phyloP scores from a whole-genome alignment of 2,888 invertebrate species.

The Metellina segmentata region DNA sequence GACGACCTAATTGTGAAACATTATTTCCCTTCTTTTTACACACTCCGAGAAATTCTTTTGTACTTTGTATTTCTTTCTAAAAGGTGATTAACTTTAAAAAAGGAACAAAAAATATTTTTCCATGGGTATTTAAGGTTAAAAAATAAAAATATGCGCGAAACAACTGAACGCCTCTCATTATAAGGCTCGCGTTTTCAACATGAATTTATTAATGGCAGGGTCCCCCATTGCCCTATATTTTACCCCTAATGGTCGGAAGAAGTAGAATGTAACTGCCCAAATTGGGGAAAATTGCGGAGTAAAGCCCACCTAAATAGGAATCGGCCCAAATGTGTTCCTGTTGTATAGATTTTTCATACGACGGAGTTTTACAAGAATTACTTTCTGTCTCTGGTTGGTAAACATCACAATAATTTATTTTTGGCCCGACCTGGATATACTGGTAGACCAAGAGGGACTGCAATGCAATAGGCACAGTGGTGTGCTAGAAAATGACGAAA shows the following conservation, averaged over 20 bases:
- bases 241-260: slow-evolving; percentile 1
- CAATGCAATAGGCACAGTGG: no score
- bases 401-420: neutral
- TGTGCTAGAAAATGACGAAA: no score
- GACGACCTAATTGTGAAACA: slow-evolving; percentile 41
- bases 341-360: neutral
- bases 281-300: slow-evolving; percentile 18
- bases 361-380: neutral
- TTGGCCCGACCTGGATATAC: neutral
- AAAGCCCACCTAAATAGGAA: neutral
- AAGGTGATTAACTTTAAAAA: slow-evolving; percentile 7
- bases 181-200: neutral
- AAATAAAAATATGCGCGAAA: slow-evolving; percentile 1
- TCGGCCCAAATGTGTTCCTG: neutral
- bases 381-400: neutral
- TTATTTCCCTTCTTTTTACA: neutral
- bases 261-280: slow-evolving; percentile 10
- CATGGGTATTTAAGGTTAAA: neutral
- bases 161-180: neutral
- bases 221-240: slow-evolving; percentile 39
- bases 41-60: neutral
- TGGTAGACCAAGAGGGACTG: no score
- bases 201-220: slow-evolving; percentile 26
- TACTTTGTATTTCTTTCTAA: slow-evolving; percentile 2
- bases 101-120: neutral